Evolutionary conservation across 2,797 vertebrate genomes (phyloP).

Genomic region (Otolemur crassicaudatus): DNA sequence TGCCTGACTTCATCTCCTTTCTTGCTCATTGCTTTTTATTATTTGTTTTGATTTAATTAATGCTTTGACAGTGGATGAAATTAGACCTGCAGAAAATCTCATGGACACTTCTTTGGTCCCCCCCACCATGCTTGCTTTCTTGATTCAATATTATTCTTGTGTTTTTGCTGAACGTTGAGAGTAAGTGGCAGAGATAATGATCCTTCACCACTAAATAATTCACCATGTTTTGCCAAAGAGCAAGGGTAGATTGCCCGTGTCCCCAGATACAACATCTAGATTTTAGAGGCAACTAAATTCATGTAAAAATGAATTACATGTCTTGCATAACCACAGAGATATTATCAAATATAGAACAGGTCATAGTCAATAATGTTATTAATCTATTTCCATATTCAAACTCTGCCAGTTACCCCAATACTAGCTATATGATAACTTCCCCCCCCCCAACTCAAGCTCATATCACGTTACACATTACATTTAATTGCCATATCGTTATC

Average conservation of each 20-base stretch:
- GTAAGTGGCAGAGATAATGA: not conserved
- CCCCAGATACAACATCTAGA: not conserved
- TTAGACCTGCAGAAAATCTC: not conserved
- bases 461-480: not conserved
- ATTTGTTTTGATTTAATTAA: not conserved
- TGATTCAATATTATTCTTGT: not conserved
- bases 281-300: not conserved
- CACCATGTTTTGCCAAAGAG: not conserved
- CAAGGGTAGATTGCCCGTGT: not conserved
- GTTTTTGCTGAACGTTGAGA: not conserved
- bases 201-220: not conserved
- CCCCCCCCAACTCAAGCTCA: not conserved
- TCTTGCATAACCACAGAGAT: not conserved
- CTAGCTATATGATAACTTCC: not conserved
- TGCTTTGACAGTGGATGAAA: not conserved
- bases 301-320: not conserved
- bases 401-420: not conserved
- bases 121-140: not conserved
- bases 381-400: not conserved
- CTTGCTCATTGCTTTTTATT: not conserved
- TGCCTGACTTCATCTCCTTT: not conserved
- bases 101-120: not conserved
- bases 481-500: not conserved
- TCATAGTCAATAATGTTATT: not conserved
- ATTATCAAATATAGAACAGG: not conserved